Evolutionary conservation across 2,113 vertebrate genomes (phyloP).

Genomic region (Aspiorhynchus laticeps): DNA sequence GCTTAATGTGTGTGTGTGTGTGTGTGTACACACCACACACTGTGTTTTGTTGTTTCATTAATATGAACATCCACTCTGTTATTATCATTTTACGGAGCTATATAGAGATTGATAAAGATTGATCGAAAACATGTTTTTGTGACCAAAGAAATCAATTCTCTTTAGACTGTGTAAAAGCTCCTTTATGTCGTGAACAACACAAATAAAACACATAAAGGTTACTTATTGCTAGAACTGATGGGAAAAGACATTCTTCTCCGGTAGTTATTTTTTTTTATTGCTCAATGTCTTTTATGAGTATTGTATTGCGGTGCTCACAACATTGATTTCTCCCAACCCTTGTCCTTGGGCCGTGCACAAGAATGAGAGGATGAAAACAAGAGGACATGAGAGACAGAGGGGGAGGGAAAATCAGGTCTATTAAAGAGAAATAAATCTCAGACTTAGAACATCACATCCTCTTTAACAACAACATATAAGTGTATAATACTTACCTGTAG

Average conservation of each 20-base stretch:
- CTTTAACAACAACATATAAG: not conserved
- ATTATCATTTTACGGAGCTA: not conserved
- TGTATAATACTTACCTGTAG: not conserved
- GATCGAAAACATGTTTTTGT: not conserved
- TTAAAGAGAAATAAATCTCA: not conserved
- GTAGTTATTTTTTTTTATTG: conserved; percentile 9
- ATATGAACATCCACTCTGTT: not conserved
- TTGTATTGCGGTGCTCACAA: conserved; percentile 21
- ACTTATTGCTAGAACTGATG: conserved; percentile 8
- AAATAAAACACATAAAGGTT: conserved; percentile 20
- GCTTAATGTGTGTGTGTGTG: too few species aligned
- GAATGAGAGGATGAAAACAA: not conserved
- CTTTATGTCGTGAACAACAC: not conserved
- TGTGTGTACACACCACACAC: not conserved
- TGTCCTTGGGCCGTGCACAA: conserved; percentile 50
- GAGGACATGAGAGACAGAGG: not conserved
- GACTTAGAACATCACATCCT: not conserved
- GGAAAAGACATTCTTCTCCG: not conserved
- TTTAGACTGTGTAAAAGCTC: not conserved
- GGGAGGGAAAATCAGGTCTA: not conserved
- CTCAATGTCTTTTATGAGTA: conserved; percentile 21
- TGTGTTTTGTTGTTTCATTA: not conserved
- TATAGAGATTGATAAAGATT: not conserved
- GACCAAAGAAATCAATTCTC: not conserved
- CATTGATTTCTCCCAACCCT: conserved; percentile 34